Conservation (phyloP, 2,113 vertebrate species). For the Nerophis ophidion region DNA sequence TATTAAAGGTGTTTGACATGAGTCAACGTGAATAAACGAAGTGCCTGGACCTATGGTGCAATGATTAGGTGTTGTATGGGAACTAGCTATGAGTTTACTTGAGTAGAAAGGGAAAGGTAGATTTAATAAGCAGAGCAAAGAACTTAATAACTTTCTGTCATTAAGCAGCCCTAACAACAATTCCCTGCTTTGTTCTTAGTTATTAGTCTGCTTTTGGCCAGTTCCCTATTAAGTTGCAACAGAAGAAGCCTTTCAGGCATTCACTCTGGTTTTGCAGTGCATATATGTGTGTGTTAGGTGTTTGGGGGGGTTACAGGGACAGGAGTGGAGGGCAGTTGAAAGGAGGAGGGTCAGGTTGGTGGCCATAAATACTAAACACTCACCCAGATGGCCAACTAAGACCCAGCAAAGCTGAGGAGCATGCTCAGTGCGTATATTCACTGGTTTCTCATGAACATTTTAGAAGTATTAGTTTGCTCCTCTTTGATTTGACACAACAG, state of each 20-base stretch:
- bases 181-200: conserved; percentile 36
- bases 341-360: conserved; percentile 10
- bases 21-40: conserved; percentile 21
- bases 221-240: conserved; percentile 6
- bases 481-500: conserved; percentile 23
- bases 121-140: conserved; percentile 3
- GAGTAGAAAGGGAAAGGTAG: conserved; percentile 21
- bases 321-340: conserved; percentile 5
- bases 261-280: conserved; percentile 23
- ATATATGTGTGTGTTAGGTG: conserved; percentile 20
- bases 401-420: conserved; percentile 9
- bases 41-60: conserved; percentile 8
- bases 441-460: conserved; percentile 22
- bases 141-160: conserved; percentile 17
- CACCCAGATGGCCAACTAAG: conserved; percentile 21
- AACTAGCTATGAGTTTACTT: conserved; percentile 2
- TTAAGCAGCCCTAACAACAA: conserved; percentile 28
- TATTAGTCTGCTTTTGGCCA: conserved; percentile 14
- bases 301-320: conserved; percentile 20
- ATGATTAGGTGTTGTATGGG: conserved; percentile 34
- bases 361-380: conserved; percentile 47
- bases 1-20: conserved; percentile 38
- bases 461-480: conserved; percentile 7
- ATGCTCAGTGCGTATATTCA: conserved; percentile 9
- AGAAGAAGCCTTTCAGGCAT: conserved; percentile 34